These are phyloP conservation scores for Adrianichthys oophorus DNA, from an alignment of 2,797 vertebrate genomes.

Conservation along the genomic window DNA sequence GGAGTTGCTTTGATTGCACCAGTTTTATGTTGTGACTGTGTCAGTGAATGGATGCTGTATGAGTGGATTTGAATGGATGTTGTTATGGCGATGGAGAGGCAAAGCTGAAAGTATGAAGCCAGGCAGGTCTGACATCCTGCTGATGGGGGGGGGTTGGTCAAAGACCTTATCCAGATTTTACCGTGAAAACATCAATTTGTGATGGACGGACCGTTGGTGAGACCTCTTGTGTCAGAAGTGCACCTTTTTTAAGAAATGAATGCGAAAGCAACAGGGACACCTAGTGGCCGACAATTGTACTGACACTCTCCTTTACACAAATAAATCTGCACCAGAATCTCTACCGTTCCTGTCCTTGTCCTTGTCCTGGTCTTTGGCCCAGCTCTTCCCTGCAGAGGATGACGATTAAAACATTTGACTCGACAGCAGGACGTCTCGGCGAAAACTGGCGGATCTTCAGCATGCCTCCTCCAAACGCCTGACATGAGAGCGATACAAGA, in stretches of 20 bases:
- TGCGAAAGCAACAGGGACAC: too few species aligned
- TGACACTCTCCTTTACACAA: too few species aligned
- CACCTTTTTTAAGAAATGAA: too few species aligned
- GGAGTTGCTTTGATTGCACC: conserved; percentile 24
- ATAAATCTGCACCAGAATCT: too few species aligned
- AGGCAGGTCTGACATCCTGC: conserved; percentile 38
- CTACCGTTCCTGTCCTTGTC: too few species aligned
- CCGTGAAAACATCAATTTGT: neutral
- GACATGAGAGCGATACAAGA: conserved; percentile 8
- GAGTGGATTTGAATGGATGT: conserved; percentile 6
- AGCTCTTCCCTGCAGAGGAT: conserved; percentile 48
- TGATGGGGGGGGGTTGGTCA: conserved; percentile 34
- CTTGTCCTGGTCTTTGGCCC: conserved; percentile 6
- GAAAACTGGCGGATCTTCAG: conserved; percentile 47
- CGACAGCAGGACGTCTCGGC: conserved; percentile 39
- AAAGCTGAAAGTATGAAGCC: conserved; percentile 63
- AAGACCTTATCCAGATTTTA: conserved; percentile 10
- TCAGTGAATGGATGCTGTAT: conserved; percentile 10
- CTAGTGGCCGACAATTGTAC: too few species aligned
- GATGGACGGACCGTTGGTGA: neutral
- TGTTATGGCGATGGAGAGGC: conserved; percentile 28
- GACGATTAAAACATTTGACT: conserved; percentile 62
- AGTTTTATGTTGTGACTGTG: conserved; percentile 14
- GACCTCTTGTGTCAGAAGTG: neutral
- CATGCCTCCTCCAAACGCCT: conserved; percentile 9